Evolutionary conservation across 2,888 invertebrate species (phyloP).

Genomic region (Graphium colonna): DNA sequence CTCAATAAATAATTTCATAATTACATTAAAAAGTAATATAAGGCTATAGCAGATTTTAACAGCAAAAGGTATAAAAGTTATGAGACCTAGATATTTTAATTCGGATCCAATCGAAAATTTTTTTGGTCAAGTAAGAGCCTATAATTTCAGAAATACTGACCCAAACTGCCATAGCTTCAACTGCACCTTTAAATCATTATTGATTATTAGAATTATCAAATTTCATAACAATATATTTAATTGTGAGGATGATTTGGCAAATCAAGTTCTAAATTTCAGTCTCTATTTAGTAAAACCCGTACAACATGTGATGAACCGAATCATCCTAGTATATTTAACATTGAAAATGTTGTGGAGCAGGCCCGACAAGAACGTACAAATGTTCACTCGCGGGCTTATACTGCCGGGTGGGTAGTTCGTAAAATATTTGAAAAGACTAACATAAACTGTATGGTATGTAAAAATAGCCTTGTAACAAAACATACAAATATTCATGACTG

Average conservation of each 20-base stretch:
- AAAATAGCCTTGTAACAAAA: too few species aligned
- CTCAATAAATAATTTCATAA: slow-evolving; percentile 25
- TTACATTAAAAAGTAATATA: slow-evolving; percentile 23
- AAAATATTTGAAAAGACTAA: slow-evolving; percentile 25
- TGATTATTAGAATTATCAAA: slow-evolving; percentile 32
- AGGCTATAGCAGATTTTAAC: slow-evolving; percentile 18
- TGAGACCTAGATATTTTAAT: slow-evolving; percentile 23
- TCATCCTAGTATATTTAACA: too few species aligned
- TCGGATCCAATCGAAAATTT: slow-evolving; percentile 28
- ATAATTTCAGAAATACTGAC: slow-evolving; percentile 34
- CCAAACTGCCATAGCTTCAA: slow-evolving; percentile 31
- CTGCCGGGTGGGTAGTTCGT: slow-evolving; percentile 29
- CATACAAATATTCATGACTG: too few species aligned
- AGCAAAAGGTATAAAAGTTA: slow-evolving; percentile 16
- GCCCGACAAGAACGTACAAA: slow-evolving; percentile 28
- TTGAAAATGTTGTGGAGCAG: too few species aligned
- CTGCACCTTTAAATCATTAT: slow-evolving; percentile 30
- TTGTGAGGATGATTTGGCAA: slow-evolving; percentile 28
- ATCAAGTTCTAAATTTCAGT: too few species aligned
- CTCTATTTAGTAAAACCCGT: too few species aligned
- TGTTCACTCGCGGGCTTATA: slow-evolving; percentile 32
- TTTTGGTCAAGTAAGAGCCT: slow-evolving; percentile 34
- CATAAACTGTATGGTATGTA: slow-evolving; percentile 5
- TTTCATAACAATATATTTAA: slow-evolving; percentile 26
- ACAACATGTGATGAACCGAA: too few species aligned